phyloP scores from a whole-genome alignment of 1,140 invertebrate genomes.

The Atopsyche davidsoni region DNA sequence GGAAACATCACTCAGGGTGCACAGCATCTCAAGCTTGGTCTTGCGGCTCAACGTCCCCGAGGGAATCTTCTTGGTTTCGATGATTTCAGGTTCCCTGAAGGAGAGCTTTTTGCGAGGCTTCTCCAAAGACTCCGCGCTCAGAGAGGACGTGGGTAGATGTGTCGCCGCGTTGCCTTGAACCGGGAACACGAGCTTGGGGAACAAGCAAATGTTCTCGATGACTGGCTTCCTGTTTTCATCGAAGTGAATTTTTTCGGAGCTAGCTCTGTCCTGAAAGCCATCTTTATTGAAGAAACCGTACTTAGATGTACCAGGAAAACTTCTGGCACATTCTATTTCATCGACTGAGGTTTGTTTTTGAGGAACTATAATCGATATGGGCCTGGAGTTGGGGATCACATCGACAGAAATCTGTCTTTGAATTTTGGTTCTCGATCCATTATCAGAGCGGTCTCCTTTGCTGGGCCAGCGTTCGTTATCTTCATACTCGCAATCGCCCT shows the following conservation, averaged over 20 bases:
- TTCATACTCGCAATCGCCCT: background rate
- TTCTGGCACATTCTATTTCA: constrained; percentile 4
- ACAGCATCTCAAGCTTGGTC: constrained; percentile 22
- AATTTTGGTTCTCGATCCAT: constrained; percentile 7
- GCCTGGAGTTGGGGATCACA: constrained; percentile 1
- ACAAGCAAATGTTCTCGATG: constrained; percentile 39
- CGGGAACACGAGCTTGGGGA: constrained; percentile 41
- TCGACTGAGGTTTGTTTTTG: constrained; percentile 10
- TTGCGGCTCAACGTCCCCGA: constrained; percentile 35
- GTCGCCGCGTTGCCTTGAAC: constrained; percentile 38
- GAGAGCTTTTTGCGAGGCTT: constrained; percentile 77
- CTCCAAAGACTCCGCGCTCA: constrained; percentile 43
- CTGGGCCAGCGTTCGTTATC: background rate
- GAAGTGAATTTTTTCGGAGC: background rate
- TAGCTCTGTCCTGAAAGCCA: background rate
- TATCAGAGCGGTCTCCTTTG: constrained; percentile 1
- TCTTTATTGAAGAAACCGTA: constrained; percentile 8
- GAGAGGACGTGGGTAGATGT: constrained; percentile 30
- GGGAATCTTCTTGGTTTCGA: constrained; percentile 36
- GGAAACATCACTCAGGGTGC: constrained; percentile 16
- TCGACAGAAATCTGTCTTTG: constrained; percentile 20
- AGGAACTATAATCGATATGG: constrained; percentile 12
- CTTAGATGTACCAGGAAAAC: constrained; percentile 14
- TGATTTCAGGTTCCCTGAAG: constrained; percentile 77
- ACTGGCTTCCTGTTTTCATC: constrained; percentile 26